Conservation (phyloP, 2,888 invertebrate species). For the Aphrophora alni region DNA sequence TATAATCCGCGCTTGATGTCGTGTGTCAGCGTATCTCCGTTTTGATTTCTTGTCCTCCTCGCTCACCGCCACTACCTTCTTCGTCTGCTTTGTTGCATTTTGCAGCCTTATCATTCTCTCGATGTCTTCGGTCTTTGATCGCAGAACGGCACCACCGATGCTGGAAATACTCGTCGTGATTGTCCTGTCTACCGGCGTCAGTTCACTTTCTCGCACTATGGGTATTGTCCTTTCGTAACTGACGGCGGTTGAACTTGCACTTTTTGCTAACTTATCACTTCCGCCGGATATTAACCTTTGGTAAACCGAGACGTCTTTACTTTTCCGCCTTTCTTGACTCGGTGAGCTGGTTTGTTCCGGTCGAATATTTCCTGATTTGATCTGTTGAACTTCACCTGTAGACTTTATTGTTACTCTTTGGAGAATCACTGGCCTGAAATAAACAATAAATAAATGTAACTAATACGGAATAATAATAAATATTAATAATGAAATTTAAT, state of each 20-base stretch:
- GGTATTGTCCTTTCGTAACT: slow-evolving; percentile 37
- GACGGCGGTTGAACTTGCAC: slow-evolving; percentile 48
- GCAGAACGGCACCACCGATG: slow-evolving; percentile 69
- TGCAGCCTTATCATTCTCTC: slow-evolving; percentile 63
- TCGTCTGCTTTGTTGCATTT: slow-evolving; percentile 43
- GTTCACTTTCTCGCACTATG: slow-evolving; percentile 25
- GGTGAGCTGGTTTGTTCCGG: slow-evolving; percentile 22
- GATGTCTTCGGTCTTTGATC: slow-evolving; percentile 72
- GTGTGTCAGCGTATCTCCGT: slow-evolving; percentile 65
- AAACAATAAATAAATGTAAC: background rate
- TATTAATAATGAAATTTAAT: too few relatives aligned
- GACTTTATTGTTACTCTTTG: slow-evolving; percentile 69
- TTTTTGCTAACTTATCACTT: slow-evolving; percentile 47
- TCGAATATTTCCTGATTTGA: slow-evolving; percentile 27
- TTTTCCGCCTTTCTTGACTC: slow-evolving; percentile 10
- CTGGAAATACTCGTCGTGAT: slow-evolving; percentile 67
- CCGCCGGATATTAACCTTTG: background rate
- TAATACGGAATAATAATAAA: too few relatives aligned
- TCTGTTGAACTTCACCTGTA: slow-evolving; percentile 63
- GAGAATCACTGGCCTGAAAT: slow-evolving; percentile 46
- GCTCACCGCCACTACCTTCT: slow-evolving; percentile 58
- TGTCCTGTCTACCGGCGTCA: slow-evolving; percentile 32
- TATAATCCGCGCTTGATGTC: slow-evolving; percentile 66
- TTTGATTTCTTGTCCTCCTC: slow-evolving; percentile 68
- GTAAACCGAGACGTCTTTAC: slow-evolving; percentile 11